Evolutionary conservation across 2,113 vertebrate genomes (phyloP), one percentile per base, ranked within the genome.

Genomic region (Petaurus breviceps): DNA sequence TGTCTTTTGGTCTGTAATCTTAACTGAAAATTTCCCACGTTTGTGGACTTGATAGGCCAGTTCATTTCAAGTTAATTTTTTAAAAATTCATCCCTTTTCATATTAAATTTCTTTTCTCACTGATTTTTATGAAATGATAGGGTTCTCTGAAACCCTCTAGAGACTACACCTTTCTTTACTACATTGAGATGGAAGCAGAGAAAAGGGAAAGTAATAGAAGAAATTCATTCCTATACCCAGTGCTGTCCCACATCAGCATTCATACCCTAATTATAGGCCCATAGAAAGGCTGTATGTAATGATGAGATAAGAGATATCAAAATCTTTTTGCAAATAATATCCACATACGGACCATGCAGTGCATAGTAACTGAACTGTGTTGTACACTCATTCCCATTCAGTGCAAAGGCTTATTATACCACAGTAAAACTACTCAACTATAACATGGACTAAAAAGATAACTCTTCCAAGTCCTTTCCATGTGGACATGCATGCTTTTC

Each of bases 401-500:
- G 37, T 97, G 94, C 94, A 47, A 77, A 96, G 51, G 8, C 0
- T 84, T 84, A 43, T 43, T 84, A 43, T 8, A 84, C 19, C 68
- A 43, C 6, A 84, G 68, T n/a, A 23, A 43, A 95, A 96, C 95
- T 91, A 90, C 16, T 96, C 16, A n/a, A 93, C 92, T 95, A 0
- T 84, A 92, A 4, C 28, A 16, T 95, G 8, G 96, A 52, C 55
- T 96, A 91, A 28, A 84, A 1, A 2, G 93, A 68, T 47, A 93
- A 77, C 6, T 28, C 90, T 77, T 84, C 0, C 43, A 23, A 24
- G 90, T 57, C 55, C 96, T 97, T 77, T 95, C 89, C 25, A 91
- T 50, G 16, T 31, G 92, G 91, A 52, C 37, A 50, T 96, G 97
- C 94, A 96, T 98, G 98, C 95, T 53, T 51, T 97, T 16, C 91